These are phyloP conservation scores for Brachypteracias leptosomus DNA, from an alignment of 2,113 vertebrate genomes.

Conservation along the genomic window DNA sequence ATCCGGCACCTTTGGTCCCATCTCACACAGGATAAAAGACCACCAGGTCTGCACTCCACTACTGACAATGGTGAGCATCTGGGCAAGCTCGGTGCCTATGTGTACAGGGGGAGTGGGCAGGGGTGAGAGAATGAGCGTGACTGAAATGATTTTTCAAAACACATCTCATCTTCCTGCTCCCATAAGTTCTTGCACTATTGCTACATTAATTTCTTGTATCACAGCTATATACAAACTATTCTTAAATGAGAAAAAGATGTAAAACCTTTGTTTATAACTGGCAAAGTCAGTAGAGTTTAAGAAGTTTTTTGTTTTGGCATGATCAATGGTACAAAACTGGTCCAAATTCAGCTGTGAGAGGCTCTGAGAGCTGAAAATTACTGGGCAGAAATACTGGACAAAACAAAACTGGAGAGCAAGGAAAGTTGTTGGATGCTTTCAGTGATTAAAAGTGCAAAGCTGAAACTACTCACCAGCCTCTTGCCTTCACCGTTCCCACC, in stretches of 20 bases:
- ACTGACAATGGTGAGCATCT: too few relatives aligned
- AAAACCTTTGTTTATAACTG: not conserved
- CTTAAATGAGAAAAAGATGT: not conserved
- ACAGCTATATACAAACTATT: not conserved
- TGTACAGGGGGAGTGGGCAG: fast-evolving
- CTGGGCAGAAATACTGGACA: not conserved
- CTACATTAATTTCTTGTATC: not conserved
- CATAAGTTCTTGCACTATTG: not conserved
- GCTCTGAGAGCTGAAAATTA: not conserved
- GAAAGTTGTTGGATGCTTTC: not conserved
- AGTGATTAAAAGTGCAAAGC: not conserved
- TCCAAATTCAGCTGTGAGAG: not conserved
- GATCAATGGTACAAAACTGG: not conserved
- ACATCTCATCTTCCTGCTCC: not conserved
- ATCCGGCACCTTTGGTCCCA: not conserved
- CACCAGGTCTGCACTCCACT: too few relatives aligned
- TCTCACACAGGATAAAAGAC: not conserved
- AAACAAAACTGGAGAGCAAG: not conserved
- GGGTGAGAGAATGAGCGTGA: not conserved
- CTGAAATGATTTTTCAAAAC: fast-evolving
- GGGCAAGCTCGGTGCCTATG: fast-evolving
- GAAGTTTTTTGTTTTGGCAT: not conserved
- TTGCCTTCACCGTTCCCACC: not conserved
- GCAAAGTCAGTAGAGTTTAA: not conserved
- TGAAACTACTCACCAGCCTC: not conserved